These are phyloP conservation scores for Maconellicoccus hirsutus DNA, from an alignment of 1,140 invertebrate species.

Conservation along the genomic window DNA sequence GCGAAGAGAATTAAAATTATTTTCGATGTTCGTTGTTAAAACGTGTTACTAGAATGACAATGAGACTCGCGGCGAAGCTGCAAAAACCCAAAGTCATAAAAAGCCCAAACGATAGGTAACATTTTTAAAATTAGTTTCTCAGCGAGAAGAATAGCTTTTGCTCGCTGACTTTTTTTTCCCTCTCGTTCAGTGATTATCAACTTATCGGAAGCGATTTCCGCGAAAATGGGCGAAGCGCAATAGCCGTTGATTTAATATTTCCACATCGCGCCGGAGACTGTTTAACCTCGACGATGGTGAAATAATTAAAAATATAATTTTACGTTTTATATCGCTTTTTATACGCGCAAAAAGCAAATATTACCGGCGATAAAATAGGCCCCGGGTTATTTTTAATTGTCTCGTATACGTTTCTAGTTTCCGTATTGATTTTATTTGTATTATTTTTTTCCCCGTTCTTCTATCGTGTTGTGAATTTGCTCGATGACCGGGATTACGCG, in stretches of 20 bases:
- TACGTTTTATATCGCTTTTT: neutral
- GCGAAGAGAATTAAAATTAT: conserved; percentile 10
- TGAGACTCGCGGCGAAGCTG: neutral
- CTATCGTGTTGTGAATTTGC: too few relatives aligned
- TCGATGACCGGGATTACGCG: too few relatives aligned
- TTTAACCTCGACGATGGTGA: too few relatives aligned
- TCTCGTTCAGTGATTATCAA: neutral
- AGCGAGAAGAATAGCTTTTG: neutral
- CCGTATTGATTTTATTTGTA: neutral
- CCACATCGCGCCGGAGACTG: too few relatives aligned
- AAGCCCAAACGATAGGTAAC: conserved; percentile 7
- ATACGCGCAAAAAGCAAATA: neutral
- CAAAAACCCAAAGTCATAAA: neutral
- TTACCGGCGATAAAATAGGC: neutral
- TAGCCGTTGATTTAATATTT: too few relatives aligned
- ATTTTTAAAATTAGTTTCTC: conserved; percentile 3
- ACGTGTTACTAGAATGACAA: neutral
- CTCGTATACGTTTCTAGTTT: neutral
- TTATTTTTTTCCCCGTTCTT: neutral
- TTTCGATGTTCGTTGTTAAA: neutral
- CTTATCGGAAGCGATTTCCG: too few relatives aligned
- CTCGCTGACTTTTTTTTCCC: neutral
- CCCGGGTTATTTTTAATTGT: neutral
- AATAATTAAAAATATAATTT: neutral
- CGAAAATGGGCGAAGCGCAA: too few relatives aligned